phyloP scores from a whole-genome alignment of 1,140 invertebrate species.

The Drosophila subobscura region DNA sequence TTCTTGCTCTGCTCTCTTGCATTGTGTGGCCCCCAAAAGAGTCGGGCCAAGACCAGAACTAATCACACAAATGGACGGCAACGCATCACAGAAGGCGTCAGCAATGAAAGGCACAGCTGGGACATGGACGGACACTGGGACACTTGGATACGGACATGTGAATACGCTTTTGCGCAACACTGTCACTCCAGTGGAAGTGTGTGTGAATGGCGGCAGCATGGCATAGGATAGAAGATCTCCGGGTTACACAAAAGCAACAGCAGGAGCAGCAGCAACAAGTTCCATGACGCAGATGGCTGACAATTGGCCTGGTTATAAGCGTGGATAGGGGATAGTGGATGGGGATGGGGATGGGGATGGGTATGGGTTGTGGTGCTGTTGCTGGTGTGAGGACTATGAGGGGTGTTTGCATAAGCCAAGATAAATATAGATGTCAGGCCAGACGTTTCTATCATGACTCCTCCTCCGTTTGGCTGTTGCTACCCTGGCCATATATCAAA shows the following conservation, averaged over 20 bases:
- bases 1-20: conserved; percentile 28
- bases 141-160: conserved; percentile 28
- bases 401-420: conserved; percentile 51
- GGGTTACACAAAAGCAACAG: conserved; percentile 32
- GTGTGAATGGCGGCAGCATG: no score
- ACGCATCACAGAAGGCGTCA: conserved; percentile 39
- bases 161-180: conserved; percentile 43
- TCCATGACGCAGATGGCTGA: conserved; percentile 50
- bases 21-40: conserved; percentile 61
- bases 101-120: conserved; percentile 51
- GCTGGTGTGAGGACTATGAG: no score
- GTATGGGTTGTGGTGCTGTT: not conserved
- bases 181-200: conserved; percentile 12
- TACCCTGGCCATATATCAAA: conserved; percentile 59
- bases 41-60: conserved; percentile 27
- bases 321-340: not conserved
- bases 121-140: conserved; percentile 9
- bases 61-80: conserved; percentile 77
- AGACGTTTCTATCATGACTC: conserved; percentile 34
- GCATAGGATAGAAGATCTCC: conserved; percentile 17
- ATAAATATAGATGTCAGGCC: conserved; percentile 42
- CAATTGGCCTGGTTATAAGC: conserved; percentile 2
- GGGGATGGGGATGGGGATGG: conserved; percentile 11
- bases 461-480: conserved; percentile 28
- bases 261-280: conserved; percentile 47